phyloP scores from a whole-genome alignment of 2,888 invertebrate species.

The Rhopalosiphum nymphaeae region DNA sequence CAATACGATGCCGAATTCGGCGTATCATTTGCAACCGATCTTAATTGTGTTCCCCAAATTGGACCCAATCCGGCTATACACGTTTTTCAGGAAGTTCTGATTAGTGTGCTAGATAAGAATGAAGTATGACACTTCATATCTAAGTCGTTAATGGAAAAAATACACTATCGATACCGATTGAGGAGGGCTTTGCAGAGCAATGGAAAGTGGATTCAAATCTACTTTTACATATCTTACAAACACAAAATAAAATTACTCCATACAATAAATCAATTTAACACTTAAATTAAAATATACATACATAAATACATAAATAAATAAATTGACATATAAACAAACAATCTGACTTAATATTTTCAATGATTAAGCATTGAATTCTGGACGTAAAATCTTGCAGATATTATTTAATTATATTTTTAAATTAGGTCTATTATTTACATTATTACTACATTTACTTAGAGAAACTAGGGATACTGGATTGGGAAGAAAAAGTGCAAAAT shows the following conservation, averaged over 20 bases:
- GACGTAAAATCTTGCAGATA: not conserved
- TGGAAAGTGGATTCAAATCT: not conserved
- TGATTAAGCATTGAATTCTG: not conserved
- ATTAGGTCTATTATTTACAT: no score
- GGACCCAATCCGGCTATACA: constrained; percentile 28
- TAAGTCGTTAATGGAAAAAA: constrained; percentile 38
- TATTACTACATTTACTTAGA: no score
- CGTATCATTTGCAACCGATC: constrained; percentile 48
- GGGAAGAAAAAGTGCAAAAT: no score
- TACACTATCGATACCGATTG: not conserved
- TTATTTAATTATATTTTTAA: no score
- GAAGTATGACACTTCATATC: constrained; percentile 25
- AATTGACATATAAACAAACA: no score
- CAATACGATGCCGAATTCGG: not conserved
- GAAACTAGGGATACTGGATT: no score
- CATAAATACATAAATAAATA: not conserved
- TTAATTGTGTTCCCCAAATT: constrained; percentile 62
- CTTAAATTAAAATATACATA: not conserved
- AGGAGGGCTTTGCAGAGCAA: not conserved
- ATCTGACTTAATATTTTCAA: not conserved
- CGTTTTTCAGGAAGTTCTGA: constrained; percentile 9
- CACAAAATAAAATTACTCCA: not conserved
- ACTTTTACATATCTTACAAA: not conserved
- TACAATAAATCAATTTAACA: not conserved
- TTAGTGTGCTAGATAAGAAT: constrained; percentile 43